These are phyloP conservation scores for Chrysotoxum bicinctum DNA, from an alignment of 2,888 invertebrate species.

Conservation along the genomic window DNA sequence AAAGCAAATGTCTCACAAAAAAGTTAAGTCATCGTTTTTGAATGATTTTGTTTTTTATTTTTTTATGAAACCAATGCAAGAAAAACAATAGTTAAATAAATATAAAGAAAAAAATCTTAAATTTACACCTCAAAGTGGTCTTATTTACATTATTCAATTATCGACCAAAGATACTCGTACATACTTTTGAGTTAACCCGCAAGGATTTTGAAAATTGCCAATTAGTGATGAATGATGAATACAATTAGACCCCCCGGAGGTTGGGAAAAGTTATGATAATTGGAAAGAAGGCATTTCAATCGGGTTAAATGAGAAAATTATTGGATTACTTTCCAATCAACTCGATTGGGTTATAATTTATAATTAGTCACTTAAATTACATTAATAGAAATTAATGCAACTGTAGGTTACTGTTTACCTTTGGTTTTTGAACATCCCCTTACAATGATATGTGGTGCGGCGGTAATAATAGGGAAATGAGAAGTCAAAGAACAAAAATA, in stretches of 20 bases:
- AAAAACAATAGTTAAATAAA: background rate
- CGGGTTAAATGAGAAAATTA: background rate
- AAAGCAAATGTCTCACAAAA: too few species aligned
- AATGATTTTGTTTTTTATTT: too few species aligned
- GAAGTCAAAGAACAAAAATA: too few species aligned
- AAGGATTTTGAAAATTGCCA: background rate
- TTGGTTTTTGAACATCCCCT: too few species aligned
- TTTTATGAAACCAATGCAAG: too few species aligned
- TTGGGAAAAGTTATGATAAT: background rate
- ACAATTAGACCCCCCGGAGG: background rate
- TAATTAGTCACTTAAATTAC: background rate
- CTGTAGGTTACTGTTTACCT: background rate
- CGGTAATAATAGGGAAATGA: too few species aligned
- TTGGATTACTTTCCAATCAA: slow-evolving; percentile 33
- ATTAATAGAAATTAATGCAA: background rate
- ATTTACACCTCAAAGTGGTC: background rate
- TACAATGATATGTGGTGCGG: too few species aligned
- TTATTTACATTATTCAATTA: background rate
- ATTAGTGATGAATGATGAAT: slow-evolving; percentile 13
- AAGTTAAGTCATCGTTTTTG: too few species aligned
- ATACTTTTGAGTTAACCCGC: background rate
- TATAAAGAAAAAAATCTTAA: too few species aligned
- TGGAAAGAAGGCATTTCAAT: background rate
- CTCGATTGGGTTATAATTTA: background rate
- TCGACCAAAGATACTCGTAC: background rate